phyloP scores from a whole-genome alignment of 2,888 invertebrate genomes.

The Leptopterna dolabrata region DNA sequence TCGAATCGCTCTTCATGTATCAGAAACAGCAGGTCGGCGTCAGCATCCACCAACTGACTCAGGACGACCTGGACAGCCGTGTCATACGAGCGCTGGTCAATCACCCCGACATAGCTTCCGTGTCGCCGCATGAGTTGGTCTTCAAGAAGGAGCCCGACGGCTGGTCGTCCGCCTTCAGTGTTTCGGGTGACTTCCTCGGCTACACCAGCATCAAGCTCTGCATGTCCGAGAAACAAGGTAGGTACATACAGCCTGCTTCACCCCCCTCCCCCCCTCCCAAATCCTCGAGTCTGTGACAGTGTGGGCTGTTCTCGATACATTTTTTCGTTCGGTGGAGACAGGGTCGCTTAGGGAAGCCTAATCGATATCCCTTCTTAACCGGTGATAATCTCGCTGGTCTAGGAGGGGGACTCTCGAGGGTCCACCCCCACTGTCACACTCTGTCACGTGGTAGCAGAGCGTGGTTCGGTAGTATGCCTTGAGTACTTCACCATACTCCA shows the following conservation, averaged over 20 bases:
- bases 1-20: slow-evolving; percentile 69
- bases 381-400: no score
- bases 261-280: no score
- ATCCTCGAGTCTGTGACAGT: no score
- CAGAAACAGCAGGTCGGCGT: slow-evolving; percentile 68
- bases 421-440: no score
- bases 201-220: slow-evolving; percentile 64
- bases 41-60: slow-evolving; percentile 56
- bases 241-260: background rate
- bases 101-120: slow-evolving; percentile 34
- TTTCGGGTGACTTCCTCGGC: slow-evolving; percentile 68
- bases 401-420: no score
- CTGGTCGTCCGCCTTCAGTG: slow-evolving; percentile 58
- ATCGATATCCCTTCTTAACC: no score
- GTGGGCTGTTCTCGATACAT: no score
- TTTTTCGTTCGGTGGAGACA: no score
- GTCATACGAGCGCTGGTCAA: slow-evolving; percentile 35
- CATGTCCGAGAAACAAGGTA: slow-evolving; percentile 47
- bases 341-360: no score
- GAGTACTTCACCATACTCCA: no score
- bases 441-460: no score
- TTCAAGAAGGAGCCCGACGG: slow-evolving; percentile 27
- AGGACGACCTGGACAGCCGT: slow-evolving; percentile 37
- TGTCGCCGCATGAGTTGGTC: slow-evolving; percentile 12
- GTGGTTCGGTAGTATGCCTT: no score